Evolutionary conservation across 2,797 vertebrate genomes (phyloP).

Genomic region (Paguma larvata): DNA sequence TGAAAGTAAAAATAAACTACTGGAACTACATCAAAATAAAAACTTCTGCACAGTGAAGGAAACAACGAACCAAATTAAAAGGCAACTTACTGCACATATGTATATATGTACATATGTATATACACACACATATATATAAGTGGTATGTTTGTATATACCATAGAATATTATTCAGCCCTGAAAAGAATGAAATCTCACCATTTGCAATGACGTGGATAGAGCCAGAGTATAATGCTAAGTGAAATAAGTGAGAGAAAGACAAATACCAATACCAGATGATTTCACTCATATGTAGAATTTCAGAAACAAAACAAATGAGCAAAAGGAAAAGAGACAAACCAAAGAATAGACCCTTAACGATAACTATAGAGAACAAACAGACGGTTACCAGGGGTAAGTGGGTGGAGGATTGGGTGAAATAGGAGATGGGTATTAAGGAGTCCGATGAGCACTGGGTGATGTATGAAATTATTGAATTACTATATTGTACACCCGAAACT

Average conservation of each 20-base stretch:
- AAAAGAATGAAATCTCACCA: neutral
- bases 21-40: neutral
- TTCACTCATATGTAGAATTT: neutral
- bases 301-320: neutral
- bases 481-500: neutral
- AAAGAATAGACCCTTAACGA: neutral
- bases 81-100: neutral
- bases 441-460: neutral
- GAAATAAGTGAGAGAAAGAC: neutral
- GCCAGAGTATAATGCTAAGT: neutral
- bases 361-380: neutral
- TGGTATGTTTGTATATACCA: neutral
- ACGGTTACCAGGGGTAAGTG: neutral
- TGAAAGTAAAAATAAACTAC: neutral
- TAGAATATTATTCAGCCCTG: neutral
- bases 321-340: neutral
- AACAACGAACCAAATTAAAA: neutral
- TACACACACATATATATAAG: too few species aligned
- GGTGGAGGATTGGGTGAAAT: neutral
- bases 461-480: neutral
- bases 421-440: neutral
- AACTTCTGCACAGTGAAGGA: neutral
- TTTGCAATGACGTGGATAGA: neutral
- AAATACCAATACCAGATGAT: neutral
- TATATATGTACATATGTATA: too few species aligned